Conservation (phyloP, 1,140 invertebrate species). For the Macrocentrus cingulum region DNA sequence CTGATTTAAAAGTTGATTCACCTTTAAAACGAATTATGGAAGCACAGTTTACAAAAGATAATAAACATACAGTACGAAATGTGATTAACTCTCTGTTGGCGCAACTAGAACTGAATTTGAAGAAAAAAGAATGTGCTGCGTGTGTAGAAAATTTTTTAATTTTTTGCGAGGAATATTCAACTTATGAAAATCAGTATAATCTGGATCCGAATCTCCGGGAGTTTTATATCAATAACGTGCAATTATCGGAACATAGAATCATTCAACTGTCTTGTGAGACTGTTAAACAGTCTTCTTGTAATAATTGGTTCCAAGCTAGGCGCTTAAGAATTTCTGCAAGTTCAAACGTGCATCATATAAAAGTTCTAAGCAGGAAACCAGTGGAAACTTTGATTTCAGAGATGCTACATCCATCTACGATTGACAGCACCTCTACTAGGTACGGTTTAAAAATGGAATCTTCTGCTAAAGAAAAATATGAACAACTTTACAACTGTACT, state of each 20-base stretch:
- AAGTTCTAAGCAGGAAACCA: conserved; percentile 30
- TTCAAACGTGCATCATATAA: conserved; percentile 35
- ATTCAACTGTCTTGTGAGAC: conserved; percentile 39
- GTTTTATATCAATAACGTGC: conserved; percentile 36
- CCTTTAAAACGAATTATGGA: no score
- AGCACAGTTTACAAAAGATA: no score
- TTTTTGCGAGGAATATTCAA: no score
- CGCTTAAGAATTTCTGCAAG: conserved; percentile 32
- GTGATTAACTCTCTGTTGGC: no score
- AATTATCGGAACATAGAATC: conserved; percentile 36
- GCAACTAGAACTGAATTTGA: no score
- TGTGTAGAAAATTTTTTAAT: no score
- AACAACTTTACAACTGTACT: conserved; percentile 23
- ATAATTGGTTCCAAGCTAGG: conserved; percentile 31
- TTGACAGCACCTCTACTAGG: conserved; percentile 19
- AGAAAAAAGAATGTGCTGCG: no score
- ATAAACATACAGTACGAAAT: no score
- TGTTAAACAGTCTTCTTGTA: conserved; percentile 32
- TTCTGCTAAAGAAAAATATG: conserved; percentile 24
- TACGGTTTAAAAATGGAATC: conserved; percentile 30
- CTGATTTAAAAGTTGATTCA: no score
- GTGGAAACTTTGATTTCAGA: conserved; percentile 26
- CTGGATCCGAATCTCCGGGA: no score
- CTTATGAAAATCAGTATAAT: no score
- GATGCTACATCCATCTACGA: conserved; percentile 27